A percentile compares a stretch with the other conserved stretches of the same genome.
phyloP scores from a whole-genome alignment of 2,888 invertebrate species.

The Drosophila mettleri region DNA sequence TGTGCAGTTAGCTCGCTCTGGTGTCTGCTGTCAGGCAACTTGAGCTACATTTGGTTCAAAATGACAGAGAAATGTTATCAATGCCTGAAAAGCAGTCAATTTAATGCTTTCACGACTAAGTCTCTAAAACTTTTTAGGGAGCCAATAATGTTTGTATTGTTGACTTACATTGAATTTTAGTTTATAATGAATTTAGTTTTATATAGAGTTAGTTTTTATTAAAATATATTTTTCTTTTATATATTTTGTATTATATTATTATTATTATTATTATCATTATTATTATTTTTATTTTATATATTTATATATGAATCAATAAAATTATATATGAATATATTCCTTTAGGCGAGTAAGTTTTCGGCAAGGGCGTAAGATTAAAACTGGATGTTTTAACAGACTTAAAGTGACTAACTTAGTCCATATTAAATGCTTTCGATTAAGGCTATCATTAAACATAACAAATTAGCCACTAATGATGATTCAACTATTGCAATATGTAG shows the following conservation, averaged over 20 bases:
- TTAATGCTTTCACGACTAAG: background rate
- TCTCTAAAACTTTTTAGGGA: background rate
- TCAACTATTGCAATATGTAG: background rate
- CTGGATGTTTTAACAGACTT: too few relatives aligned
- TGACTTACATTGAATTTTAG: background rate
- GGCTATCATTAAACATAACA: background rate
- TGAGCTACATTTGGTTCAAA: constrained; percentile 42
- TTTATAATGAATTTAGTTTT: background rate
- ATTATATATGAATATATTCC: too few relatives aligned
- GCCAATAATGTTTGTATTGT: background rate
- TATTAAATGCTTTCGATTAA: background rate
- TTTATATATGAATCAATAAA: too few relatives aligned
- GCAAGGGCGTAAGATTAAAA: too few relatives aligned
- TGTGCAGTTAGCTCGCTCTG: constrained; percentile 65
- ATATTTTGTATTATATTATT: too few relatives aligned
- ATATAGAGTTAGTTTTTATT: too few relatives aligned
- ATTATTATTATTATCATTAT: too few relatives aligned
- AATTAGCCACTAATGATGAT: background rate
- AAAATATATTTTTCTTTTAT: too few relatives aligned
- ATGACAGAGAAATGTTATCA: constrained; percentile 37
- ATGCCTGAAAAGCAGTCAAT: constrained; percentile 4
- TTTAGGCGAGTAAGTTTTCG: too few relatives aligned
- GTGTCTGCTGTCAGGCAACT: constrained; percentile 30
- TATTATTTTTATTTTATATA: too few relatives aligned
- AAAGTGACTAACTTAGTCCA: background rate